Evolutionary conservation across 2,113 vertebrate species (phyloP).

Genomic region (Chamaetylas fuelleborni): DNA sequence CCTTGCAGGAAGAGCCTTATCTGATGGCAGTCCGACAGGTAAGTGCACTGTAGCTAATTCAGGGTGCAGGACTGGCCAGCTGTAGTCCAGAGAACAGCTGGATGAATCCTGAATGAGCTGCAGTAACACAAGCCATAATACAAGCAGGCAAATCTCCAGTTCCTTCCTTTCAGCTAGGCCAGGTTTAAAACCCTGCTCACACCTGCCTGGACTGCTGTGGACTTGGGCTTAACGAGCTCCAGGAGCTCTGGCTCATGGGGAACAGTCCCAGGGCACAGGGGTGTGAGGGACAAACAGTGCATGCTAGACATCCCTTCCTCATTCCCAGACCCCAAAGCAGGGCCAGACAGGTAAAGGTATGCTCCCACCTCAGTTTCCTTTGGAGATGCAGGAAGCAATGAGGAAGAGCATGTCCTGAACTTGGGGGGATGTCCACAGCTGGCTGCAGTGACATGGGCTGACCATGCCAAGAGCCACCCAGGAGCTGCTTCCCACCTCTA

Average conservation of each 20-base stretch:
- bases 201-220: fast-evolving
- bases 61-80: background rate
- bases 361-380: background rate
- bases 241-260: background rate
- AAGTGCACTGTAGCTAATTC: background rate
- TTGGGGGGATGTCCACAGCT: background rate
- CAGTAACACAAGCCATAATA: background rate
- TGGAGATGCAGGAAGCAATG: background rate
- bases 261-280: background rate
- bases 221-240: background rate
- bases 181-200: background rate
- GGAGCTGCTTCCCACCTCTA: background rate
- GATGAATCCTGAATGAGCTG: background rate
- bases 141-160: background rate
- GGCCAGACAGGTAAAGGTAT: background rate
- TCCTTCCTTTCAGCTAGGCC: background rate
- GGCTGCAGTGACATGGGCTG: background rate
- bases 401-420: background rate
- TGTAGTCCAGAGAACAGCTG: background rate
- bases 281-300: background rate
- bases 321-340: background rate
- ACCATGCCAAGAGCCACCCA: background rate
- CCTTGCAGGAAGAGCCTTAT: background rate
- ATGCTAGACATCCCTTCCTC: background rate
- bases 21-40: background rate